These are phyloP conservation scores for Phyllotreta cruciferae DNA, from an alignment of 2,888 invertebrate genomes.

Conservation along the genomic window DNA sequence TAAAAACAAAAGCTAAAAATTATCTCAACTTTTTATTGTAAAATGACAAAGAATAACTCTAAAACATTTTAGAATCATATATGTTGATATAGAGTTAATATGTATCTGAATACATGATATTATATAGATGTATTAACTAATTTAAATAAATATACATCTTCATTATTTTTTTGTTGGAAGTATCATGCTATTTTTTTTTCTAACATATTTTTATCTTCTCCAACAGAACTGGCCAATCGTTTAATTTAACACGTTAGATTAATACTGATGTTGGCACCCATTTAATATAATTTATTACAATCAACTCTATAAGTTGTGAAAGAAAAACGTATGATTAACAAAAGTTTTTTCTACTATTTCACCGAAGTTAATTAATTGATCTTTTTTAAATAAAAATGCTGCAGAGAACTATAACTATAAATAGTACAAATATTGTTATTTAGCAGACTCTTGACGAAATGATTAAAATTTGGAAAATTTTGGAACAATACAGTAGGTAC, in stretches of 20 bases:
- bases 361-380: too few species aligned
- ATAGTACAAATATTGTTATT: too few species aligned
- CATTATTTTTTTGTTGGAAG: slow-evolving; percentile 40
- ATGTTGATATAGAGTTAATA: slow-evolving; percentile 60
- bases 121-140: slow-evolving; percentile 54
- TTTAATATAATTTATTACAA: slow-evolving; percentile 34
- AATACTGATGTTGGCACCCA: slow-evolving; percentile 60
- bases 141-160: slow-evolving; percentile 45
- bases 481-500: too few species aligned
- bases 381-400: too few species aligned
- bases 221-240: slow-evolving; percentile 58
- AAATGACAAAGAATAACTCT: slow-evolving; percentile 77
- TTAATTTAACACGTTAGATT: slow-evolving; percentile 39
- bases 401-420: too few species aligned
- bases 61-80: slow-evolving; percentile 64
- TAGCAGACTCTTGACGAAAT: too few species aligned
- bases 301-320: slow-evolving; percentile 44
- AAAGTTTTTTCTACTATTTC: neutral
- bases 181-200: slow-evolving; percentile 39
- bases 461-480: too few species aligned
- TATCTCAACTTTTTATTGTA: slow-evolving; percentile 67
- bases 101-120: slow-evolving; percentile 60
- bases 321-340: slow-evolving; percentile 8
- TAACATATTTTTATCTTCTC: slow-evolving; percentile 37
- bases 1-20: slow-evolving; percentile 19